These are phyloP conservation scores for Drosophila dives DNA, from an alignment of 2,888 invertebrate species.

Conservation along the genomic window DNA sequence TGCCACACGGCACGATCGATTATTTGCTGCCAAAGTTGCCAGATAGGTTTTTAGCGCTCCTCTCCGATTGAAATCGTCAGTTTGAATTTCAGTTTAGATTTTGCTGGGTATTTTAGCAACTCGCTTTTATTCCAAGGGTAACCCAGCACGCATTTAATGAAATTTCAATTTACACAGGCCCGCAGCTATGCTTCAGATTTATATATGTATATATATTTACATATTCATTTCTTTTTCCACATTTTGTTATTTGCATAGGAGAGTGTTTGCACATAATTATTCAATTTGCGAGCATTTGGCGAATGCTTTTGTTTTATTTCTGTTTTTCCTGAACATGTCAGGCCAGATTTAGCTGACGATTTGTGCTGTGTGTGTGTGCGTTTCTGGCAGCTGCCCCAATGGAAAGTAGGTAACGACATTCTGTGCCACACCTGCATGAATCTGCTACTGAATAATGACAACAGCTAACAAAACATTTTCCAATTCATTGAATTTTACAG, in stretches of 20 bases:
- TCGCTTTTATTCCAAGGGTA: conserved; percentile 7
- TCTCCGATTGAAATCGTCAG: neutral
- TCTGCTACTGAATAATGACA: conserved; percentile 71
- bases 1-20: neutral
- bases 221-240: conserved; percentile 18
- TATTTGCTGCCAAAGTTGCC: neutral
- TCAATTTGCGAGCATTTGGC: conserved; percentile 62
- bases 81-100: neutral
- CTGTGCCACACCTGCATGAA: conserved; percentile 62
- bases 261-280: conserved; percentile 68
- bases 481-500: conserved; percentile 82
- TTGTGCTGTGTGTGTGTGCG: conserved; percentile 24
- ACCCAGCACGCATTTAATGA: conserved; percentile 38
- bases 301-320: conserved; percentile 50
- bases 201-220: conserved; percentile 15
- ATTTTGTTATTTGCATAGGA: conserved; percentile 47
- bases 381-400: conserved; percentile 33
- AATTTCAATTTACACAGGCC: conserved; percentile 56
- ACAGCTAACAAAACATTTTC: conserved; percentile 80
- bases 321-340: conserved; percentile 40
- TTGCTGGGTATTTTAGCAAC: conserved; percentile 1
- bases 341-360: conserved; percentile 57
- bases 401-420: conserved; percentile 47
- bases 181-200: conserved; percentile 30
- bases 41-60: neutral